Percentiles rank a stretch among this genome's conserved stretches.
These are phyloP conservation scores for Myzus persicae DNA, from an alignment of 1,140 invertebrate species.

Conservation along the genomic window DNA sequence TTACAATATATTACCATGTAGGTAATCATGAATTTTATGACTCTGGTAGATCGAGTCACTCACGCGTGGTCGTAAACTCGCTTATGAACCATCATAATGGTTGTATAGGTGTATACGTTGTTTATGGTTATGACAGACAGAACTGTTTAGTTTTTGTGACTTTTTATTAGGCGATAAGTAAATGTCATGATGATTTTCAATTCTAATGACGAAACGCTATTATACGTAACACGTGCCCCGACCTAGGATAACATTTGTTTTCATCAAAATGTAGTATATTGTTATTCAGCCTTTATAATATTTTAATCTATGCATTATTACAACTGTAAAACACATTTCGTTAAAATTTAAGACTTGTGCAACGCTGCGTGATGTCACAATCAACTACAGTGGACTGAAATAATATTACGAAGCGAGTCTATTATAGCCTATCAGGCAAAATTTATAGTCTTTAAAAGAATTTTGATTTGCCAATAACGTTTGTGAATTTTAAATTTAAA, in stretches of 20 bases:
- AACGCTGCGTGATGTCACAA: background rate
- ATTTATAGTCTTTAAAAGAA: background rate
- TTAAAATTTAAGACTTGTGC: background rate
- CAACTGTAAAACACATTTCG: background rate
- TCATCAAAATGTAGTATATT: background rate
- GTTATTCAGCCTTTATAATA: background rate
- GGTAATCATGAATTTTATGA: background rate
- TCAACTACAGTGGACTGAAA: background rate
- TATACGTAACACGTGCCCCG: background rate
- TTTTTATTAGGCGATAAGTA: background rate
- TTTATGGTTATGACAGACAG: background rate
- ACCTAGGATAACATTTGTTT: slow-evolving; percentile 5
- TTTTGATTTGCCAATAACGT: background rate
- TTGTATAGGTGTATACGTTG: background rate
- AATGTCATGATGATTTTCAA: background rate
- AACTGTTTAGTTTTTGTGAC: background rate
- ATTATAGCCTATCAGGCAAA: background rate
- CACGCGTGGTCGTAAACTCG: background rate
- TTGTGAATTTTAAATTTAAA: background rate
- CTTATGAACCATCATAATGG: background rate
- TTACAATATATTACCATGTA: too few species aligned
- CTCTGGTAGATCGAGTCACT: background rate
- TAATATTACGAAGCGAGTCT: background rate
- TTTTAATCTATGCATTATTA: background rate
- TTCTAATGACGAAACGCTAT: background rate